phyloP scores from a whole-genome alignment of 2,797 vertebrate species.

The Ptychadena robeensis region DNA sequence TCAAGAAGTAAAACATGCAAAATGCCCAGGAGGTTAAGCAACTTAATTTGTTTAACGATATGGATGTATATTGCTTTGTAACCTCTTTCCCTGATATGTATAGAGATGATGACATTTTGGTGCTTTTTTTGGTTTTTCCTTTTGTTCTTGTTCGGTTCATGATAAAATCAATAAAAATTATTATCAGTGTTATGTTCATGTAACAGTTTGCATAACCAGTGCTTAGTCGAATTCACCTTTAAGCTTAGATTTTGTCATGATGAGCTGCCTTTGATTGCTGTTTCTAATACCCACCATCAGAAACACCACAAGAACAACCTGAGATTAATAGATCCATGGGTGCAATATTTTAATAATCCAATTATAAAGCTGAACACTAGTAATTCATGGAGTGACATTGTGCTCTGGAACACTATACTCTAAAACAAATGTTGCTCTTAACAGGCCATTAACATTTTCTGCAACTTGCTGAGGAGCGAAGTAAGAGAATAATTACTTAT shows the following conservation, averaged over 20 bases:
- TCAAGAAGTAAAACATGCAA: too few relatives aligned
- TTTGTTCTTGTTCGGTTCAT: too few relatives aligned
- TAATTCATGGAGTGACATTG: constrained; percentile 61
- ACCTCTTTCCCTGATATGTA: too few relatives aligned
- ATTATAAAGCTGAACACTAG: constrained; percentile 61
- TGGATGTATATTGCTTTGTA: too few relatives aligned
- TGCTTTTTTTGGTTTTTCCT: too few relatives aligned
- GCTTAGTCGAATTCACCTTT: too few relatives aligned
- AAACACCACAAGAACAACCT: not conserved
- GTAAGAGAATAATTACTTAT: constrained; percentile 64
- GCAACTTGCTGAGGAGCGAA: constrained; percentile 57
- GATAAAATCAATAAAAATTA: too few relatives aligned
- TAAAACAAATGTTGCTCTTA: constrained; percentile 64
- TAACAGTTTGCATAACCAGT: too few relatives aligned
- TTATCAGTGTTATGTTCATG: too few relatives aligned
- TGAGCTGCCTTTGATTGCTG: not conserved
- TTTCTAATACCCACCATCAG: constrained; percentile 27
- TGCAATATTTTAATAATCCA: constrained; percentile 49
- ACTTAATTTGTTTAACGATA: too few relatives aligned
- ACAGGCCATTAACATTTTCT: constrained; percentile 68
- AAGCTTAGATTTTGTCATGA: not conserved
- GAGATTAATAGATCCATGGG: constrained; percentile 45
- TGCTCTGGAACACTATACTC: constrained; percentile 36
- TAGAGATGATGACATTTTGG: too few relatives aligned
- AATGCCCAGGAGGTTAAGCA: too few relatives aligned